Evolutionary conservation across 2,888 invertebrate genomes (phyloP).

Genomic region (Vannuccia rotundouncinata): DNA sequence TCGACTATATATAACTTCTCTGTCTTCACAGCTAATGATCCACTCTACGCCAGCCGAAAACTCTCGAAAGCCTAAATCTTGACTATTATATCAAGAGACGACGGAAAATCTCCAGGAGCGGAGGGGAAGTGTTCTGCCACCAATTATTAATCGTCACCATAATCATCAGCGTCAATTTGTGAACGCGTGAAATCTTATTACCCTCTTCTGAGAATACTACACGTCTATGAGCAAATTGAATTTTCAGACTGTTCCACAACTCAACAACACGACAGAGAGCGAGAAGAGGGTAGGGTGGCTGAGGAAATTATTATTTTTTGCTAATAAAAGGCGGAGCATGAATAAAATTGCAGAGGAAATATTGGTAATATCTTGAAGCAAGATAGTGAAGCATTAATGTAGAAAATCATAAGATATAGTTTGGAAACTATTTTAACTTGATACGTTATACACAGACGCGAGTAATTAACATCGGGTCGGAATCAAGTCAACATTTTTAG

Average conservation of each 20-base stretch:
- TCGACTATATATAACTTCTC: background rate
- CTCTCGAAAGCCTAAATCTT: background rate
- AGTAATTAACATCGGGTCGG: no score
- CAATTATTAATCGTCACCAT: background rate
- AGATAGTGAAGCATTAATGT: no score
- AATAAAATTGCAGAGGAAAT: no score
- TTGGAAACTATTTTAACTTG: no score
- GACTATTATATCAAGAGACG: background rate
- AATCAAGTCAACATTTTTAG: no score
- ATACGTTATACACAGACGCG: no score
- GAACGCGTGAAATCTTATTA: background rate
- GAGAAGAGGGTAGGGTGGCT: background rate
- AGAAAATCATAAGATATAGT: no score
- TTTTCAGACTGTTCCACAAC: no score
- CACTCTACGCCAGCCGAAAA: background rate
- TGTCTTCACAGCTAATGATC: background rate
- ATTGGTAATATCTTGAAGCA: no score
- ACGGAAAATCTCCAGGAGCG: background rate
- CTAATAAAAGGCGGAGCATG: no score
- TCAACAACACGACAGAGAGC: background rate
- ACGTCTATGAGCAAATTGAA: background rate
- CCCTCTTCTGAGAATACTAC: background rate
- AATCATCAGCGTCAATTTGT: background rate
- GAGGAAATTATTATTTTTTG: no score
- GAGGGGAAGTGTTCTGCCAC: background rate